phyloP scores from a whole-genome alignment of 2,113 vertebrate species.

The Mustelus asterias region DNA sequence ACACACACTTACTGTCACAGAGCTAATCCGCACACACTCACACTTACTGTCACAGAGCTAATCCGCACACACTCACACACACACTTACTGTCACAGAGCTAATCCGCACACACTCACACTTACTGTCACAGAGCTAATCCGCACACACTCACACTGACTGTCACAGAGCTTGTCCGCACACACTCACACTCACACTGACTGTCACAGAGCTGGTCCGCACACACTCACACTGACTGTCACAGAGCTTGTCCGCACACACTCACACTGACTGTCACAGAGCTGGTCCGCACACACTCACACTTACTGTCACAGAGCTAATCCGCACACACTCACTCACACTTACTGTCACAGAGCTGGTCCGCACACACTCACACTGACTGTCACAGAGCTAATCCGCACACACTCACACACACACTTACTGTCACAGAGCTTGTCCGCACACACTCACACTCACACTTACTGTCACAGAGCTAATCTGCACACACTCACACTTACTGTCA shows the following conservation, averaged over 20 bases:
- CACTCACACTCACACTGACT: conserved; percentile 58
- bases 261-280: conserved; percentile 59
- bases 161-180: conserved; percentile 56
- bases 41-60: too few species aligned
- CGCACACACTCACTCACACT: conserved; percentile 57
- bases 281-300: conserved; percentile 54
- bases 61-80: too few species aligned
- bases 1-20: too few species aligned
- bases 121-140: too few species aligned
- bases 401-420: conserved; percentile 54
- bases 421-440: conserved; percentile 53
- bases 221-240: too few species aligned
- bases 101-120: too few species aligned
- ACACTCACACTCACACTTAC: conserved; percentile 62
- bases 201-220: conserved; percentile 53
- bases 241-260: too few species aligned
- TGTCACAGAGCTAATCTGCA: conserved; percentile 51
- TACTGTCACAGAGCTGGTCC: conserved; percentile 55
- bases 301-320: conserved; percentile 58
- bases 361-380: conserved; percentile 45
- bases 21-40: too few species aligned
- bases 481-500: conserved; percentile 61
- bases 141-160: conserved; percentile 55
- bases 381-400: conserved; percentile 56
- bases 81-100: too few species aligned